Conservation (phyloP, 2,888 invertebrate species). For the Ypsolopha sequella region DNA sequence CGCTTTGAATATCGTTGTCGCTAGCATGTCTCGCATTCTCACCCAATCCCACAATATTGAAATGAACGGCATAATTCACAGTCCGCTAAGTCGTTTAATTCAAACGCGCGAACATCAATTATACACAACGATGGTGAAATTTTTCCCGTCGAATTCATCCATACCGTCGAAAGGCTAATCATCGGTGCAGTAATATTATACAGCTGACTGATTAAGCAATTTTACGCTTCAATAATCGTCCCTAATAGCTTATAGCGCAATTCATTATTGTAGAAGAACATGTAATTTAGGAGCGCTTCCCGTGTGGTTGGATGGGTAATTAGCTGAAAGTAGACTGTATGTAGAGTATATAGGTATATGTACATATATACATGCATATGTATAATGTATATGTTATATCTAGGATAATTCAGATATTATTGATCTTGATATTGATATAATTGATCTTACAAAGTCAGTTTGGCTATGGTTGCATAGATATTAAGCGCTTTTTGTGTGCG, state of each 20-base stretch:
- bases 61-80: too few species aligned
- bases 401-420: too few species aligned
- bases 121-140: conserved; percentile 21
- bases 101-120: conserved; percentile 3
- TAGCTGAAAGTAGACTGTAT: background rate
- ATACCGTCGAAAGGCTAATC: conserved; percentile 45
- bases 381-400: too few species aligned
- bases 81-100: background rate
- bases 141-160: conserved; percentile 52
- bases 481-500: too few species aligned
- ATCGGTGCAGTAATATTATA: conserved; percentile 39
- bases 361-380: too few species aligned
- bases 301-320: background rate
- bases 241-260: conserved; percentile 39
- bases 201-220: conserved; percentile 65
- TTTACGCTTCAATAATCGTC: conserved; percentile 46
- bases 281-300: conserved; percentile 56
- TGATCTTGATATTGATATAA: too few species aligned
- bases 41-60: too few species aligned
- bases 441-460: too few species aligned
- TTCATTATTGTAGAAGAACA: conserved; percentile 57
- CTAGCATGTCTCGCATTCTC: too few species aligned
- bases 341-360: too few species aligned
- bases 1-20: too few species aligned
- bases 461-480: too few species aligned